Evolutionary conservation across 2,113 vertebrate species (phyloP).

Genomic region (Riparia riparia): DNA sequence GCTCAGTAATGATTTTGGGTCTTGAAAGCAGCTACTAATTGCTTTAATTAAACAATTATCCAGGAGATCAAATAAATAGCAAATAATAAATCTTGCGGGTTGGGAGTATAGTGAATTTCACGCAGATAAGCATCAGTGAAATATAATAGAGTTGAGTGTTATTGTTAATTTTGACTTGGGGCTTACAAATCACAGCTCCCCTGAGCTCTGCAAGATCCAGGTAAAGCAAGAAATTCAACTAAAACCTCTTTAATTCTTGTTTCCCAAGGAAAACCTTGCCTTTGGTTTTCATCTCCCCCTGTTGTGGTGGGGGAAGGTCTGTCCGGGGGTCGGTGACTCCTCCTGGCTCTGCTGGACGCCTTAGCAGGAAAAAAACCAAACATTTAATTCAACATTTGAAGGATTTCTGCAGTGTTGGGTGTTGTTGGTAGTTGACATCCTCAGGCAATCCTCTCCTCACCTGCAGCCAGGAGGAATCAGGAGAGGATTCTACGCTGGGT

Average conservation of each 20-base stretch:
- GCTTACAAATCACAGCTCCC: neutral
- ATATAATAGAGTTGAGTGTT: constrained; percentile 19
- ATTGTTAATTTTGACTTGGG: neutral
- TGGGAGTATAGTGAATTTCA: neutral
- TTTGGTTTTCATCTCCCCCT: neutral
- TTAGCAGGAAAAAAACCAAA: neutral
- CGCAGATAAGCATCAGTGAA: constrained; percentile 48
- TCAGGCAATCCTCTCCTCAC: neutral
- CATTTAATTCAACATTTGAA: accelerated
- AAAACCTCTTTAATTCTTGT: neutral
- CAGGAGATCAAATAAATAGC: constrained; percentile 54
- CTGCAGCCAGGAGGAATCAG: neutral
- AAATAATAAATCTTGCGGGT: constrained; percentile 52
- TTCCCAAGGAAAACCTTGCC: neutral
- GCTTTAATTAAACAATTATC: constrained; percentile 63
- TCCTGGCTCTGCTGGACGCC: neutral
- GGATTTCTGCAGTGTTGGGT: neutral
- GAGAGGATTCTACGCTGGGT: neutral
- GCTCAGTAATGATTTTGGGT: neutral
- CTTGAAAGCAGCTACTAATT: constrained; percentile 61
- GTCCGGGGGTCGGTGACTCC: accelerated
- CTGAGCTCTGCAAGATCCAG: neutral
- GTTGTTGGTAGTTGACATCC: neutral
- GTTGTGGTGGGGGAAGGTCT: neutral
- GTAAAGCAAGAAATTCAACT: neutral